Conservation (phyloP, 2,797 vertebrate genomes). For the Anniella stebbinsi region DNA sequence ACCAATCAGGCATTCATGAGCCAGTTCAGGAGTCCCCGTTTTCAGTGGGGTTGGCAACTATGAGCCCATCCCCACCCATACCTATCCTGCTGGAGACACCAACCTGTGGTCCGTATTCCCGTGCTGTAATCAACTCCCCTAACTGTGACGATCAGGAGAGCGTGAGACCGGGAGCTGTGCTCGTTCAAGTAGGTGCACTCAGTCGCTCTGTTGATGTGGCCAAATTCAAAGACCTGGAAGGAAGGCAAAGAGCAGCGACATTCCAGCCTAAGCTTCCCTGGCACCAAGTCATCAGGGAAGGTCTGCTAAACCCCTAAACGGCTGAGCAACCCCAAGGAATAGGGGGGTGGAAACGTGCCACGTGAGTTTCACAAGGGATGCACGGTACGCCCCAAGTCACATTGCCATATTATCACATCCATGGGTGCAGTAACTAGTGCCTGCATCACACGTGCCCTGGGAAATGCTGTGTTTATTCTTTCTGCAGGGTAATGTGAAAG, state of each 20-base stretch:
- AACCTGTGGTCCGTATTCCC: constrained; percentile 89
- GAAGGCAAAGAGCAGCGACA: fast-evolving
- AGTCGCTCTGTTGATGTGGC: constrained; percentile 90
- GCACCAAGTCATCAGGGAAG: not conserved
- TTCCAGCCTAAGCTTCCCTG: not conserved
- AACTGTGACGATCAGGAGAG: constrained; percentile 91
- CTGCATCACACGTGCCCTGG: not conserved
- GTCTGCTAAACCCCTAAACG: not conserved
- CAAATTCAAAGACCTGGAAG: constrained; percentile 89
- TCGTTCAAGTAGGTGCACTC: constrained; percentile 95
- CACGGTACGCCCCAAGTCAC: too few species aligned
- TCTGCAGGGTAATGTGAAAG: too few species aligned
- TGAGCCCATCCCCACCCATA: fast-evolving
- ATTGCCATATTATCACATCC: not conserved
- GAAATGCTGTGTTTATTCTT: not conserved
- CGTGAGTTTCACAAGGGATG: not conserved
- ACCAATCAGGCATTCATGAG: too few species aligned
- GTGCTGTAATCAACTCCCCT: constrained; percentile 88
- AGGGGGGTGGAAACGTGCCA: too few species aligned
- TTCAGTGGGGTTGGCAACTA: not conserved
- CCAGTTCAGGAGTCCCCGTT: not conserved
- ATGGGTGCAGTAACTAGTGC: too few species aligned
- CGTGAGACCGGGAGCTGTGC: constrained; percentile 96
- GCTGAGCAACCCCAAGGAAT: not conserved
- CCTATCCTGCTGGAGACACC: fast-evolving